Evolutionary conservation across 2,888 invertebrate species (phyloP), one percentile per base, ranked within the genome.

Genomic region (Malachius bipustulatus): DNA sequence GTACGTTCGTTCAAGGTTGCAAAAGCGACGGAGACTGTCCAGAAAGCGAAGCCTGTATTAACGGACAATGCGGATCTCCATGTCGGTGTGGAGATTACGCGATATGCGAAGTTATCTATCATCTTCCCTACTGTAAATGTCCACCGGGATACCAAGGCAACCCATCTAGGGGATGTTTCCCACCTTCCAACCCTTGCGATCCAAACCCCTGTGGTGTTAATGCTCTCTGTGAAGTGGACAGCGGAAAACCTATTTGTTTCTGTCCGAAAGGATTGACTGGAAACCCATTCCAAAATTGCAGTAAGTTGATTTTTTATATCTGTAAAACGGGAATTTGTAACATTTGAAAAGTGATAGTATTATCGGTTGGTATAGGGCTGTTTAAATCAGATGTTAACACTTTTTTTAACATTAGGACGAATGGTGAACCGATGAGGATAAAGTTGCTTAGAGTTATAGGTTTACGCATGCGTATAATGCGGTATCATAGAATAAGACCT

Each of bases 211-310:
- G 88, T 51, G 89, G 89, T n/a, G 62, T 70, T 2, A 81, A 82
- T 52, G 88, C 90, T 2, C 63, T 82, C 43, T 91, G 90, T 56
- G 85, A 87, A 64, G 71, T 77, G 32, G 84, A 87, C 49, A 76
- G 80, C 49, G 88, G 85, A 33, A 82, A 79, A 58, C 88, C 89
- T 2, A 82, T 89, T 46, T 91, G 90, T 54, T 84, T 73, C 65
- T 90, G 90, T 55, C 88, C 88, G 1, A 85, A 82, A 60, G 88
- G 87, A 41, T 66, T 85, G 43, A 89, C 88, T 3, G 90, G 90
- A 60, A 88, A 90, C 70, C 90, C 90, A 28, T 88, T 88, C 58
- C 75, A 79, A 56, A 82, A 77, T 63, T 89, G 88, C 73, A 84
- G 88, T 88, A 75, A 73, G 85, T 82, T n/a, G n/a, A 62, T 37